Evolutionary conservation across 2,888 invertebrate species (phyloP), one percentile per base, ranked within the genome.

Genomic region (Sturmia bella): DNA sequence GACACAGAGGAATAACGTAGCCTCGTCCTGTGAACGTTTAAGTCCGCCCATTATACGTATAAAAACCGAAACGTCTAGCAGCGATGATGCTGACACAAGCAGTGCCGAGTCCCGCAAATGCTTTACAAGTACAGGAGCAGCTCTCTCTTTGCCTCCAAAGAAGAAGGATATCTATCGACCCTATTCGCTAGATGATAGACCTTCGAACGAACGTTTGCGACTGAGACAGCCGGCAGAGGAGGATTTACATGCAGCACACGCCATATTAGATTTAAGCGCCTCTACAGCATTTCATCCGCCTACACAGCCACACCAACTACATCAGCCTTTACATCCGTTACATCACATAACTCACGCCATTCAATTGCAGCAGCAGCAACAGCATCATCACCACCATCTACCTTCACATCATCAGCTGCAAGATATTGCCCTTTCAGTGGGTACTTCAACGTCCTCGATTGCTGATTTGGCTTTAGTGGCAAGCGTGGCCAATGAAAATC

Each of bases 91-190:
- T 5, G 80, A 84, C 19, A 59, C 76, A 11, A 81, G 64, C 59
- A 76, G 66, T 54, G 76, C 79, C 24, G 88, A 89, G 66, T 82
- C 82, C 17, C 87, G 94, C 89, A 95, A 96, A 91, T 96, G 96
- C 89, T 96, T 95, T 90, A 96, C 96, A 66, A 96, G 96, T 91
- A 96, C 96, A 15, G 96, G 96, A 56, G 94, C 95, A n/a, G 93
- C 95, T 45, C 92, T 96, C 27, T 95, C 96, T 77, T 91, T 97
- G 87, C 97, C 97, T 84, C 97, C 97, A 3, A 97, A 97, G 91
- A 97, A 97, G 91, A 96, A 97, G 91, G 97, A 97, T 91, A 96
- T 97, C 87, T 97, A 97, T 91, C 93, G 97, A 83, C 97, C 97
- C 0, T 97, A 97, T 91, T 96, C 96, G 84, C 91, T 95, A 84